Base-by-base conservation (phyloP, 1,140 invertebrate genomes). In the Paramacrobiotus metropolitanus region DNA sequence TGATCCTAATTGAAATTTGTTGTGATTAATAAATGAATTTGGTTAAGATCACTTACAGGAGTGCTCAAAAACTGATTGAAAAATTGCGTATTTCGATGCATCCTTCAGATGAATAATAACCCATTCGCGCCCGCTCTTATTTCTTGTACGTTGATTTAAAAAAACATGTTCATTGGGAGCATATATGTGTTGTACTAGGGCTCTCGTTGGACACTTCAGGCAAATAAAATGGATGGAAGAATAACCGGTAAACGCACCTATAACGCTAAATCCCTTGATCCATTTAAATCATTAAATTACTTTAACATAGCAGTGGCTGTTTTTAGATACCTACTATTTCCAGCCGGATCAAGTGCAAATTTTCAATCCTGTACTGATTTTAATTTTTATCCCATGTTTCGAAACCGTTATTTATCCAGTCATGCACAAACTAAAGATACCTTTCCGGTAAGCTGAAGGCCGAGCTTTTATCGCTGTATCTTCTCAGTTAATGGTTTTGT, bases 371-470 rank as follows among this genome's bases (percentile, higher is more conserved):
- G 68, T 94, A 1, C 73, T 91, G 2, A 87, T 94, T 59, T 69
- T 97, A 0, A 68, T 81, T 1, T 80, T 93, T 40, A 90, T 95
- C 66, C 89, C 91, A 0, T 59, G 94, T 0, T 90, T 91, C 69
- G 84, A 93, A 66, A 79, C 70, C 40, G 30, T 75, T 1, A 64
- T 87, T n/a, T 88, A 87, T 70, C 77, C 77, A n/a, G 64, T 72
- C 2, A 64, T 77, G 15, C 70, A 67, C 30, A 75, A 74, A 64
- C 72, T 55, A 4, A 55, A 55, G 28, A 55, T 55, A 20, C 48
- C 48, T 9, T 55, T 55, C 24, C 48, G 48, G 48, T 55, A 28
- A 15, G 48, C 9, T 9, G 9, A 40, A 9, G 34, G 9, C 34
- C 34, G n/a, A 40, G 34, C 9, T n/a, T n/a, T n/a, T 40, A n/a